Base-by-base conservation (phyloP, 1,140 invertebrate genomes). In the Nasonia longicornis region DNA sequence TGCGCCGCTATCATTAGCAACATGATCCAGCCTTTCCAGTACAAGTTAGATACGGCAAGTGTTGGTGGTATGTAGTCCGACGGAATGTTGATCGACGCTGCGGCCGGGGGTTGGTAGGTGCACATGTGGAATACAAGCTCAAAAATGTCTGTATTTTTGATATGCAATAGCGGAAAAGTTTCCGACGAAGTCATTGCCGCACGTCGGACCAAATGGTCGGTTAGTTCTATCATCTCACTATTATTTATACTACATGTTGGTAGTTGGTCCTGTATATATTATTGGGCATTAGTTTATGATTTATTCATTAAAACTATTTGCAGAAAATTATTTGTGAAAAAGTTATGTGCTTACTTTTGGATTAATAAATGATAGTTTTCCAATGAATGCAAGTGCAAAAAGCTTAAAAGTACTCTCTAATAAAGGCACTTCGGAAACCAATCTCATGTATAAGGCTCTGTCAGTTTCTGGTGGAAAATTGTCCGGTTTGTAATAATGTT, bases 1-100 rank as follows among this genome's bases (percentile, higher is more conserved):
- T 98, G 97, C 11, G 97, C 97, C 48, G 95, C 94, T 71, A 99
- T 91, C 87, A 98, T 96, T 8, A 98, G 91, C 77, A 99, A 91
- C 86, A 98, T 95, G 45, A 95, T 92, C 98, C 98, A 99, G 48
- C 95, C 95, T 90, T 97, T 98, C 98, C 98, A 99, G 90, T 98
- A 99, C 22, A 96, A 91, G 84, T 95, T 95, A 8, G 95, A 94
- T 86, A 99, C 98, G 0, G 97, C 98, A 86, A 99, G 91, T 84
- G 94, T 95, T 0, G 98, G 98, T 16, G 98, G 95, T 58, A 94
- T 93, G 89, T 98, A 97, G 10, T 94, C 96, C 3, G 93, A 87
- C 1, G 98, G 97, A 75, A 99, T 91, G 26, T 94, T 93, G 82
- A 98, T 98, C 86, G 98, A 98, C 86, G 98, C 97, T 7, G 38